Conservation (phyloP, 2,797 vertebrate species). For the Gallinago stenura region DNA sequence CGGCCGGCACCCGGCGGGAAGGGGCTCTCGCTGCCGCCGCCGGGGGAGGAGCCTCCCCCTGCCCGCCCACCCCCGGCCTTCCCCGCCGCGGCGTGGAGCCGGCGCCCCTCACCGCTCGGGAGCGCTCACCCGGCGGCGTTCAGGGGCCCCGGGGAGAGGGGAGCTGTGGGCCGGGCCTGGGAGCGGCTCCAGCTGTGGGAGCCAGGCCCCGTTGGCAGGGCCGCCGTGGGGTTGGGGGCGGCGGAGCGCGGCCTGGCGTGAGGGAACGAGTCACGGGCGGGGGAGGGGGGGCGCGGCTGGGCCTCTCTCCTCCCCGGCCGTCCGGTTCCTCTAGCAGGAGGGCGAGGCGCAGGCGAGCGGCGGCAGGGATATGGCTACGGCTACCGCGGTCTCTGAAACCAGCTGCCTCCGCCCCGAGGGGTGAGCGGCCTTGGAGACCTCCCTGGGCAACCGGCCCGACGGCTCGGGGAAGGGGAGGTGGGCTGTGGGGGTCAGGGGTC, state of each 20-base stretch:
- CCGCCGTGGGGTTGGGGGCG: background rate
- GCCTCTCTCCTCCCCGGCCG: fast-evolving
- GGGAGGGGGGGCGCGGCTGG: no score
- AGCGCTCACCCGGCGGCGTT: no score
- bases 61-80: background rate
- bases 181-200: background rate
- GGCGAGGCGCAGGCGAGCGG: background rate
- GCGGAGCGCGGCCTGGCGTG: background rate
- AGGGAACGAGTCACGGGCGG: background rate
- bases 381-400: background rate
- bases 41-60: background rate
- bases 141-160: no score
- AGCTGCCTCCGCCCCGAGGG: no score
- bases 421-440: background rate
- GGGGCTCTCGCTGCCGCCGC: background rate
- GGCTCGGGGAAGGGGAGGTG: fast-evolving
- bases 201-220: background rate
- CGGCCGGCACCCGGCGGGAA: background rate
- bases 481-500: fast-evolving
- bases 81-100: background rate
- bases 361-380: no score
- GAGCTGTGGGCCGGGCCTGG: background rate
- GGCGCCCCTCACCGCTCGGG: fast-evolving
- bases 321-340: background rate
- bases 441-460: fast-evolving